Evolutionary conservation across 2,113 vertebrate genomes (phyloP).

Genomic region (Ceyx melanurus): DNA sequence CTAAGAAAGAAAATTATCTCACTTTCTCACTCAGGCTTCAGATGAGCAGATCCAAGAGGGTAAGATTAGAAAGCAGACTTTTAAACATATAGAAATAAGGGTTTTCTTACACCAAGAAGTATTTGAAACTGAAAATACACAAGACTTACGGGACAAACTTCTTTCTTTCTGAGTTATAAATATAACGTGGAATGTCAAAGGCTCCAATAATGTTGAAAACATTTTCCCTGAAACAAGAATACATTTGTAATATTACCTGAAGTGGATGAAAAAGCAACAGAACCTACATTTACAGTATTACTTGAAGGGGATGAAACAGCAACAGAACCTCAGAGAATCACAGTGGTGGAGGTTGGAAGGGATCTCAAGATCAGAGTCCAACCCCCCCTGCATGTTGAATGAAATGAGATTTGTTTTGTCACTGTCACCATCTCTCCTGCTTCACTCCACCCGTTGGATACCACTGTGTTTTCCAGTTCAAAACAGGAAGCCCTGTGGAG

Average conservation of each 20-base stretch:
- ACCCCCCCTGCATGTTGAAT: not conserved
- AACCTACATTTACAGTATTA: not conserved
- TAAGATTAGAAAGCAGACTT: not conserved
- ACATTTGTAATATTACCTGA: not conserved
- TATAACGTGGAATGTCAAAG: conserved; percentile 90
- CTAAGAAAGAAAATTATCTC: not conserved
- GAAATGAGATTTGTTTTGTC: not conserved
- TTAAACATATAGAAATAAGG: not conserved
- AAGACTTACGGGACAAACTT: conserved; percentile 95
- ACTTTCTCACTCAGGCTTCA: not conserved
- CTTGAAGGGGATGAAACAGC: not conserved
- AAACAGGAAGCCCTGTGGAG: no score
- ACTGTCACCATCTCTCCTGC: not conserved
- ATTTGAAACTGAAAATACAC: not conserved
- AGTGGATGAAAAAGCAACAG: not conserved
- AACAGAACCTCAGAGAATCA: not conserved
- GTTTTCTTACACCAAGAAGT: not conserved
- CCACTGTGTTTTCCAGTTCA: not conserved
- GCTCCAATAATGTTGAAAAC: conserved; percentile 97
- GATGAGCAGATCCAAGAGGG: not conserved
- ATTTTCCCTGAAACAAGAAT: conserved; percentile 83
- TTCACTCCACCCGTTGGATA: not conserved
- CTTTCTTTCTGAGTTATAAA: conserved; percentile 93
- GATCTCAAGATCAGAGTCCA: no score
- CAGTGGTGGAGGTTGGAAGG: no score